These are phyloP conservation scores for Phrynosoma platyrhinos DNA, from an alignment of 2,113 vertebrate species.

Conservation along the genomic window DNA sequence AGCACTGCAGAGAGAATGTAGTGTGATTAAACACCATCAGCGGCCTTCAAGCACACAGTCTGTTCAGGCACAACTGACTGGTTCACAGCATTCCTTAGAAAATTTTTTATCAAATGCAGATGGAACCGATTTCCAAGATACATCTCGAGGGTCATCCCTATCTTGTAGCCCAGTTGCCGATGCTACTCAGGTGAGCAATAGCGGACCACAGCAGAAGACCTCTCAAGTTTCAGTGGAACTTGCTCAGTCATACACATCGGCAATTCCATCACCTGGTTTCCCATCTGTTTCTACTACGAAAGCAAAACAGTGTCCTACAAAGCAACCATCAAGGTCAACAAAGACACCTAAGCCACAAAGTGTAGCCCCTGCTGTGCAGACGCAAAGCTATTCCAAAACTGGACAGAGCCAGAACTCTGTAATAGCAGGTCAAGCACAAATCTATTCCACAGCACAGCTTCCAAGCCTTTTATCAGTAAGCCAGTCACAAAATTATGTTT, in stretches of 20 bases:
- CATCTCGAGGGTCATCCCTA: conserved; percentile 85
- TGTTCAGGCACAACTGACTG: conserved; percentile 88
- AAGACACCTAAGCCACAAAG: conserved; percentile 86
- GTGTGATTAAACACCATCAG: conserved; percentile 99
- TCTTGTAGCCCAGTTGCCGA: conserved; percentile 88
- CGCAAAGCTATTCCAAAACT: conserved; percentile 89
- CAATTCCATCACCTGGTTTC: conserved; percentile 84
- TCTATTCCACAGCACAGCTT: conserved; percentile 90
- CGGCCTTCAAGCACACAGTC: conserved; percentile 95
- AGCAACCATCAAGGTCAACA: conserved; percentile 81
- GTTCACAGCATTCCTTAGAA: conserved; percentile 92
- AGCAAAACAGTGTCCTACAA: conserved; percentile 86
- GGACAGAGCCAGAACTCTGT: conserved; percentile 91
- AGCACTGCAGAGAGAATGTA: conserved; percentile 99
- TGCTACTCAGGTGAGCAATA: conserved; percentile 88
- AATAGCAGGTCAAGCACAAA: conserved; percentile 90
- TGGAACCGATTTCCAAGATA: conserved; percentile 89
- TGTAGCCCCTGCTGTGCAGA: conserved; percentile 83
- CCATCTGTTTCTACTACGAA: conserved; percentile 83
- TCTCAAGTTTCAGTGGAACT: conserved; percentile 84
- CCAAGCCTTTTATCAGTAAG: conserved; percentile 89
- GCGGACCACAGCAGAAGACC: conserved; percentile 87
- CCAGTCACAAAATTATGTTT: conserved; percentile 89
- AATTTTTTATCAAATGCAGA: conserved; percentile 86
- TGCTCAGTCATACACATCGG: conserved; percentile 86